Conservation (phyloP, 2,888 invertebrate genomes). For the Noctua janthina region DNA sequence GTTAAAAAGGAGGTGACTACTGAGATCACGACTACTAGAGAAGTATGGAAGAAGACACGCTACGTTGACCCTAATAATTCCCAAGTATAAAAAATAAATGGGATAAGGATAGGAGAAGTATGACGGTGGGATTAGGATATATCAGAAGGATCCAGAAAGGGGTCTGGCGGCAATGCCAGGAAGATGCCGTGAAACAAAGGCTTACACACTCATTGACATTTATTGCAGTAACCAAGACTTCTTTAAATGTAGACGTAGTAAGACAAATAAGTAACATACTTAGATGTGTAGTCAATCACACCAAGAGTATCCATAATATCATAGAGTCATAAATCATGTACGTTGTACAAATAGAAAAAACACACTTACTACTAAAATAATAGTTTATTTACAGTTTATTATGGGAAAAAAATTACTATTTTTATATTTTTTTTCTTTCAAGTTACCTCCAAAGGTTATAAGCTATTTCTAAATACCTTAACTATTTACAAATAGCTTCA, state of each 20-base stretch:
- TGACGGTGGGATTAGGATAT: slow-evolving; percentile 3
- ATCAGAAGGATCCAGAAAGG: background rate
- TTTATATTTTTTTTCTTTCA: slow-evolving; percentile 81
- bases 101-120: background rate
- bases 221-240: slow-evolving; percentile 48
- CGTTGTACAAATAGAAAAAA: slow-evolving; percentile 71
- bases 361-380: slow-evolving; percentile 85
- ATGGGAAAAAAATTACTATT: slow-evolving; percentile 85
- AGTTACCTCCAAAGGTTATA: slow-evolving; percentile 81
- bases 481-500: slow-evolving; percentile 87
- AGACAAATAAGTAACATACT: slow-evolving; percentile 42
- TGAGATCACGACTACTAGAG: background rate
- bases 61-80: no score
- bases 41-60: background rate
- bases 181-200: slow-evolving; percentile 48
- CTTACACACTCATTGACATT: slow-evolving; percentile 58
- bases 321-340: slow-evolving; percentile 41
- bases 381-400: slow-evolving; percentile 88
- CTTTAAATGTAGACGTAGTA: slow-evolving; percentile 22
- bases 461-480: slow-evolving; percentile 85
- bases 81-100: no score
- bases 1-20: background rate
- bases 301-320: slow-evolving; percentile 24
- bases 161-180: background rate
- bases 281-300: slow-evolving; percentile 42